Evolutionary conservation across 2,797 vertebrate genomes (phyloP).

Genomic region (Columba guinea): DNA sequence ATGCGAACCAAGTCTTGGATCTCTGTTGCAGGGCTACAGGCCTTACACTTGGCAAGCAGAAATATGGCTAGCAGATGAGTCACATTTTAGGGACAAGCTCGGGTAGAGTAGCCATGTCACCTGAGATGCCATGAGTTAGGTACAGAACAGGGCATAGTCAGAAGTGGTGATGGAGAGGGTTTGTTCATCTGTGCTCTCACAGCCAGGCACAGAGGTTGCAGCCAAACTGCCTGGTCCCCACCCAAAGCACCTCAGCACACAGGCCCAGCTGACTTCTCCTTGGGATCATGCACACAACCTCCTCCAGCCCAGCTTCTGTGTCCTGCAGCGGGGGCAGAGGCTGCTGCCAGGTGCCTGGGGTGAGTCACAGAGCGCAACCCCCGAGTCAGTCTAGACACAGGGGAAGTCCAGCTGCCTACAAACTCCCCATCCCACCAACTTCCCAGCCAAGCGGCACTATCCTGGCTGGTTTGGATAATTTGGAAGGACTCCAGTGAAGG

Average conservation of each 20-base stretch:
- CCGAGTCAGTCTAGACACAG: not conserved
- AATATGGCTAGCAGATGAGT: not conserved
- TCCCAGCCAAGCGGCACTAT: not conserved
- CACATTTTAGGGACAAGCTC: not conserved
- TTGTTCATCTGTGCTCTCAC: not conserved
- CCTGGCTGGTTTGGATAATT: not conserved
- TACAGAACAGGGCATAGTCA: not conserved
- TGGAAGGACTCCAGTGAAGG: not conserved
- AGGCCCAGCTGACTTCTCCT: not conserved
- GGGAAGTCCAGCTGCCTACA: slow-evolving; percentile 6
- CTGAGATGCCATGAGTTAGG: not conserved
- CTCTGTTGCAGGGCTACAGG: not conserved
- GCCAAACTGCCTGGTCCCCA: not conserved
- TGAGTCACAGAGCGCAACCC: not conserved
- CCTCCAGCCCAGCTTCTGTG: not conserved
- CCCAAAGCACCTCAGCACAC: not conserved
- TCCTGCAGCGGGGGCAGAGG: not conserved
- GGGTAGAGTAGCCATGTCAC: not conserved
- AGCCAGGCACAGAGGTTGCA: not conserved
- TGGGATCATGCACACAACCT: not conserved
- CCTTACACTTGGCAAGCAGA: not conserved
- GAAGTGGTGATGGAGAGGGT: not conserved
- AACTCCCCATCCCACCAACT: not conserved
- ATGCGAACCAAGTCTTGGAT: not conserved
- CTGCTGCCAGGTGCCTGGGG: not conserved